Evolutionary conservation across 2,888 invertebrate genomes (phyloP).

Genomic region (Rotaria sp.): DNA sequence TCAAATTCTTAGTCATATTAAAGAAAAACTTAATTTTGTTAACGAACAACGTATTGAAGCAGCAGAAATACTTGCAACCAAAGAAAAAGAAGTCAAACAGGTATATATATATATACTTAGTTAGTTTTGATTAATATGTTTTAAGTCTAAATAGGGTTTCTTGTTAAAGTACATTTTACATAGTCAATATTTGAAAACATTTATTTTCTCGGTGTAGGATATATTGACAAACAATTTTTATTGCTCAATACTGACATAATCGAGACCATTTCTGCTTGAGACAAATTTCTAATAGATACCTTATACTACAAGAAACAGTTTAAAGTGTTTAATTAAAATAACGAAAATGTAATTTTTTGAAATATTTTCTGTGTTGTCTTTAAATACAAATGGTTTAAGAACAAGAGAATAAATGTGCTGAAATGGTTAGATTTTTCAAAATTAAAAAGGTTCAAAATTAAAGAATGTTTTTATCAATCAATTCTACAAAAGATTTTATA

Average conservation of each 20-base stretch:
- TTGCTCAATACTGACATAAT: not conserved
- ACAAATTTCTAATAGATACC: not conserved
- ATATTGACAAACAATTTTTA: not conserved
- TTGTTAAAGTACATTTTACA: not conserved
- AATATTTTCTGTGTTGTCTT: too few relatives aligned
- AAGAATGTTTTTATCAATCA: too few relatives aligned
- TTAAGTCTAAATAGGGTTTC: not conserved
- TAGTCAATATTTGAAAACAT: not conserved
- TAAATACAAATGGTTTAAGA: too few relatives aligned
- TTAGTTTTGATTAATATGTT: not conserved
- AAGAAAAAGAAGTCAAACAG: slow-evolving; percentile 30
- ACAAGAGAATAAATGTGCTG: too few relatives aligned
- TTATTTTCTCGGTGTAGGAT: not conserved
- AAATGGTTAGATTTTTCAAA: too few relatives aligned
- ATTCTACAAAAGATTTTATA: too few relatives aligned
- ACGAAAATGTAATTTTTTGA: too few relatives aligned
- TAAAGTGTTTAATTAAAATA: too few relatives aligned
- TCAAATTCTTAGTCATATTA: slow-evolving; percentile 59
- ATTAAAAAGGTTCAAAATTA: too few relatives aligned
- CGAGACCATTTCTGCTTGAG: not conserved
- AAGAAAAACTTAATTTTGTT: slow-evolving; percentile 59
- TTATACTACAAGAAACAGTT: too few relatives aligned
- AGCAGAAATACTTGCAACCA: slow-evolving; percentile 43
- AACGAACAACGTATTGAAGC: slow-evolving; percentile 50
- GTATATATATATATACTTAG: not conserved